Conservation (phyloP, 2,113 vertebrate species). For the Lophius piscatorius region DNA sequence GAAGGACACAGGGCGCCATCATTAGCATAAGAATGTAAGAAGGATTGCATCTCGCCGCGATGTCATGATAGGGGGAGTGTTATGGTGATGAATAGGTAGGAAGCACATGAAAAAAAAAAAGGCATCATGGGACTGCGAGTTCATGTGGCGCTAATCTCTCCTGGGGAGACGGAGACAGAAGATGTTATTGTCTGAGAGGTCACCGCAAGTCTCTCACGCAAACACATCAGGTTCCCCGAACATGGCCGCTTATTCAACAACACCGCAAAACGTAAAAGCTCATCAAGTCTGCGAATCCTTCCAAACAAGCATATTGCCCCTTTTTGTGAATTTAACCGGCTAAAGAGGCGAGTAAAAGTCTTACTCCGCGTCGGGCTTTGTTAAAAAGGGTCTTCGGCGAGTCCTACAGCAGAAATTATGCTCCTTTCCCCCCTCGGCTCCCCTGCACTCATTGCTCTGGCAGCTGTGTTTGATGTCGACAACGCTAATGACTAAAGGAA, state of each 20-base stretch:
- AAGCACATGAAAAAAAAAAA: slow-evolving; percentile 61
- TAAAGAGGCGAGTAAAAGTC: slow-evolving; percentile 44
- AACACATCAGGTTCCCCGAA: background rate
- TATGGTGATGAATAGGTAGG: slow-evolving; percentile 57
- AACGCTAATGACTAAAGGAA: slow-evolving; percentile 74
- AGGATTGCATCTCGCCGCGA: slow-evolving; percentile 44
- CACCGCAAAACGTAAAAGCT: background rate
- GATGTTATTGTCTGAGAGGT: slow-evolving; percentile 53
- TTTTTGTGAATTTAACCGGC: slow-evolving; percentile 32
- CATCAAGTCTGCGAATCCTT: background rate
- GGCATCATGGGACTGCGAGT: slow-evolving; percentile 63
- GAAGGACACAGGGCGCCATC: slow-evolving; percentile 30
- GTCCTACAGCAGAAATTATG: slow-evolving; percentile 53
- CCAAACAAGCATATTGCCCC: too few species aligned
- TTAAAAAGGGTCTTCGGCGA: slow-evolving; percentile 56
- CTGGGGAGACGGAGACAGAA: slow-evolving; percentile 43
- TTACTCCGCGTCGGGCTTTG: slow-evolving; percentile 14
- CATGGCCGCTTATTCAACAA: background rate
- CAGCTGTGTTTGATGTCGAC: slow-evolving; percentile 73
- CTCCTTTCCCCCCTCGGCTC: slow-evolving; percentile 20
- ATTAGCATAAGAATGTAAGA: slow-evolving; percentile 65
- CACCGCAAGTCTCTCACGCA: slow-evolving; percentile 43
- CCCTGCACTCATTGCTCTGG: slow-evolving; percentile 26
- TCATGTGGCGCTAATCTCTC: slow-evolving; percentile 65
- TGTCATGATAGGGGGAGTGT: slow-evolving; percentile 38